phyloP scores from a whole-genome alignment of 2,113 vertebrate species.

The Colinus virginianus region DNA sequence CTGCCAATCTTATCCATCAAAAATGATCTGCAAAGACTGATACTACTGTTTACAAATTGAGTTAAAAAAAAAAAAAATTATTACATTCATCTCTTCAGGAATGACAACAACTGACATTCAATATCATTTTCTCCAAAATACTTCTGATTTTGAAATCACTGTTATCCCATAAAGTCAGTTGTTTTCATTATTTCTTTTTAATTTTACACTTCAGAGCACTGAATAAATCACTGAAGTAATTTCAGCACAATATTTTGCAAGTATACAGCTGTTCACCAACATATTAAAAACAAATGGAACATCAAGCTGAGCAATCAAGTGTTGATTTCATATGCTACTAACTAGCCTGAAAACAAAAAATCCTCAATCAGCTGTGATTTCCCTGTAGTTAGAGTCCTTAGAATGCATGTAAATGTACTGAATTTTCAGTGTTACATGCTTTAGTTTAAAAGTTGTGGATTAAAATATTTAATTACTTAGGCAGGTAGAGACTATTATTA shows the following conservation, averaged over 20 bases:
- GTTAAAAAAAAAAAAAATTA: background rate
- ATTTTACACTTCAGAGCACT: background rate
- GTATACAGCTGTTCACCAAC: slow-evolving; percentile 22
- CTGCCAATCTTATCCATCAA: background rate
- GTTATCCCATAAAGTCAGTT: slow-evolving; percentile 22
- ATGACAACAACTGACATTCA: background rate
- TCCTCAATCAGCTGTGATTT: slow-evolving; percentile 44
- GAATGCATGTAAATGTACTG: background rate
- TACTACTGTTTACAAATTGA: background rate
- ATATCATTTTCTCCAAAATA: background rate
- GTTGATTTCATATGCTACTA: slow-evolving; percentile 24
- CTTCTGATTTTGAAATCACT: slow-evolving; percentile 22
- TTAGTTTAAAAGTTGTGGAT: background rate
- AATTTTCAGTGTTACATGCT: background rate
- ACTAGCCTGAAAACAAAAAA: slow-evolving; percentile 48
- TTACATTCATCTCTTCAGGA: background rate
- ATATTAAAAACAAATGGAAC: slow-evolving; percentile 30
- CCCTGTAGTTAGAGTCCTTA: background rate
- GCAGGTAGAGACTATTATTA: background rate
- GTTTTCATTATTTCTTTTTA: slow-evolving; percentile 20
- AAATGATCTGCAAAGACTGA: background rate
- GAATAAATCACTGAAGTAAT: slow-evolving; percentile 10
- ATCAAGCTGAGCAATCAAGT: slow-evolving; percentile 53
- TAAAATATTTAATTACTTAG: background rate
- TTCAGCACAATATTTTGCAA: slow-evolving; percentile 3